A percentile compares a stretch with the other conserved stretches of the same genome.
Evolutionary conservation across 2,888 invertebrate genomes (phyloP).

Genomic region (Ommatoiulus sabulosus): DNA sequence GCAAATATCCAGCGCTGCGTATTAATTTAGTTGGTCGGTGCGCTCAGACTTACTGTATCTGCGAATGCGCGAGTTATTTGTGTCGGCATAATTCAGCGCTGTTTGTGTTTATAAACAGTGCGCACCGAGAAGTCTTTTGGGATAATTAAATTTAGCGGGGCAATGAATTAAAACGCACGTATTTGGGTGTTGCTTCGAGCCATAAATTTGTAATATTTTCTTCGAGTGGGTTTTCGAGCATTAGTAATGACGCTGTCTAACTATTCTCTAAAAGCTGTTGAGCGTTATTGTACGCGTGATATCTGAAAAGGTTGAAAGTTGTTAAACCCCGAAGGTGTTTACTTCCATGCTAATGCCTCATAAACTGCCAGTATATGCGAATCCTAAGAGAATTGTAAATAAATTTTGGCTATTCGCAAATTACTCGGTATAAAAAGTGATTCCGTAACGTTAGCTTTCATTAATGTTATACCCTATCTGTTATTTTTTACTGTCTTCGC

Average conservation of each 20-base stretch:
- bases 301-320: neutral
- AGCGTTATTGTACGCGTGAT: neutral
- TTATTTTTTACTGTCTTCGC: no score
- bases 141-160: neutral
- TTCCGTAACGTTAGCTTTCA: neutral
- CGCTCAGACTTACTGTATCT: neutral
- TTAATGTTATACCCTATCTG: no score
- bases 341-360: neutral
- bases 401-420: neutral
- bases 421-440: neutral
- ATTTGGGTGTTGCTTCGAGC: neutral
- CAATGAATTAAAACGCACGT: neutral
- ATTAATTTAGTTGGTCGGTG: neutral
- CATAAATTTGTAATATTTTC: neutral
- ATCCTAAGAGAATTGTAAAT: neutral
- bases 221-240: neutral
- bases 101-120: neutral
- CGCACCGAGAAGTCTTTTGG: neutral
- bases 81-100: neutral
- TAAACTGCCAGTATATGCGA: neutral
- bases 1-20: neutral
- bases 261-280: neutral
- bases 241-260: neutral
- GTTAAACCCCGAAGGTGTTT: neutral
- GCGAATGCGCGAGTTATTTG: neutral